These are phyloP conservation scores for Gastrophryne carolinensis DNA, from an alignment of 2,797 vertebrate genomes.

Conservation along the genomic window DNA sequence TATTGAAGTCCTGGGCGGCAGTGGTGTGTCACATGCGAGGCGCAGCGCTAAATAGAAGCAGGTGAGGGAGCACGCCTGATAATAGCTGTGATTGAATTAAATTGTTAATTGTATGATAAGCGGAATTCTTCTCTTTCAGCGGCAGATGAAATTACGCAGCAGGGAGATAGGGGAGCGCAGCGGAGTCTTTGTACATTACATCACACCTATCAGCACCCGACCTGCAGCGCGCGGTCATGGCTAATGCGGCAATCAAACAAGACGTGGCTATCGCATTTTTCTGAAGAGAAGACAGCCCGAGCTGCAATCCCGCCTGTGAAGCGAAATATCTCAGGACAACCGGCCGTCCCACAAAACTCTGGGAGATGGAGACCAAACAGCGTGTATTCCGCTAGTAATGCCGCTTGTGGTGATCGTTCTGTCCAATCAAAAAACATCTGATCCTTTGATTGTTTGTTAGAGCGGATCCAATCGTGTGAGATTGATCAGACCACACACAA, in stretches of 20 bases:
- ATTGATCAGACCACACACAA: too few species aligned
- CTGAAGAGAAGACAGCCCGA: conserved; percentile 2
- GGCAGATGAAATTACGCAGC: conserved; percentile 24
- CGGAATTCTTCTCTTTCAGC: conserved; percentile 29
- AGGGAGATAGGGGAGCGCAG: background rate
- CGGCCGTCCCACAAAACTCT: too few species aligned
- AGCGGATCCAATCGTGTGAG: too few species aligned
- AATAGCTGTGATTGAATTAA: conserved; percentile 49
- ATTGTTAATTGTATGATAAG: conserved; percentile 40
- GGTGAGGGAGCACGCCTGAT: conserved; percentile 33
- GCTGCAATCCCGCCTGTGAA: too few species aligned
- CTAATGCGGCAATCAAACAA: conserved; percentile 34
- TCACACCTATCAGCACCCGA: conserved; percentile 20
- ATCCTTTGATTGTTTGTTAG: too few species aligned
- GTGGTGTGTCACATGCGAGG: conserved; percentile 30
- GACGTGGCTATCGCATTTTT: background rate
- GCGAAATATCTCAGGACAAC: too few species aligned
- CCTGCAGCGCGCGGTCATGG: background rate
- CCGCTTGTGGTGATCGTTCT: too few species aligned
- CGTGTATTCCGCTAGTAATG: too few species aligned
- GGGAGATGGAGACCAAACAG: too few species aligned
- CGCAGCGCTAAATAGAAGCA: conserved; percentile 25
- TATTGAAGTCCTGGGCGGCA: conserved; percentile 12
- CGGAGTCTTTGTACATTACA: conserved; percentile 27
- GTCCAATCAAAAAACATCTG: too few species aligned